Evolutionary conservation across 2,888 invertebrate genomes (phyloP).

Genomic region (Tenthredo mesomela): DNA sequence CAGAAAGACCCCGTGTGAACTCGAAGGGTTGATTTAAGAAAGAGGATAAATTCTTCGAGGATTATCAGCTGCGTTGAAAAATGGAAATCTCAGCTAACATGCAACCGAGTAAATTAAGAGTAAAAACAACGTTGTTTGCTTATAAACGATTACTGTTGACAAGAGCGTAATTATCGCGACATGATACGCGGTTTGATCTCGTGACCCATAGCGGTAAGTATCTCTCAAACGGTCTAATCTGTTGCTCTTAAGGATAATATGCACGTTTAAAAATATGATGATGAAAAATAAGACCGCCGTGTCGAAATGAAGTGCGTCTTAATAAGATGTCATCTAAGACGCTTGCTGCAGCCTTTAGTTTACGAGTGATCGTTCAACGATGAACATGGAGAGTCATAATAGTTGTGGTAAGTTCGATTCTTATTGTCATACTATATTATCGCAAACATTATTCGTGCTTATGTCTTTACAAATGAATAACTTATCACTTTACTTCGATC

Average conservation of each 20-base stretch:
- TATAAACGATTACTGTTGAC: slow-evolving; percentile 51
- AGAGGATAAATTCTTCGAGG: too few species aligned
- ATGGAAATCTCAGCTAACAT: neutral
- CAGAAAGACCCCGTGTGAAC: too few species aligned
- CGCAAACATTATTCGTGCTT: neutral
- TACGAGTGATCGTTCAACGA: slow-evolving; percentile 56
- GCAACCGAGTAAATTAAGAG: neutral
- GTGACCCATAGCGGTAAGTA: neutral
- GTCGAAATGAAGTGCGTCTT: slow-evolving; percentile 57
- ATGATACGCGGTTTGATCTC: slow-evolving; percentile 60
- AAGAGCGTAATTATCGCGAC: slow-evolving; percentile 54
- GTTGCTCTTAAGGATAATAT: neutral
- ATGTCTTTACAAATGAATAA: neutral
- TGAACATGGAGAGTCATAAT: slow-evolving; percentile 61
- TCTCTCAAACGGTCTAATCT: slow-evolving; percentile 2
- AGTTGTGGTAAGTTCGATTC: slow-evolving; percentile 57
- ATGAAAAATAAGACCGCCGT: slow-evolving; percentile 54
- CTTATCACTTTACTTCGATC: neutral
- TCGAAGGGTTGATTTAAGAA: too few species aligned
- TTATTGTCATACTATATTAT: neutral
- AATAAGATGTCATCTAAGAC: slow-evolving; percentile 52
- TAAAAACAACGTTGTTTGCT: slow-evolving; percentile 1
- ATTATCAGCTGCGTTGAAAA: neutral
- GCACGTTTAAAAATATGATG: neutral
- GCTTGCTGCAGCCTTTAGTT: slow-evolving; percentile 56